Base-by-base conservation (phyloP, 2,113 vertebrate species). In the Anas platyrhynchos region DNA sequence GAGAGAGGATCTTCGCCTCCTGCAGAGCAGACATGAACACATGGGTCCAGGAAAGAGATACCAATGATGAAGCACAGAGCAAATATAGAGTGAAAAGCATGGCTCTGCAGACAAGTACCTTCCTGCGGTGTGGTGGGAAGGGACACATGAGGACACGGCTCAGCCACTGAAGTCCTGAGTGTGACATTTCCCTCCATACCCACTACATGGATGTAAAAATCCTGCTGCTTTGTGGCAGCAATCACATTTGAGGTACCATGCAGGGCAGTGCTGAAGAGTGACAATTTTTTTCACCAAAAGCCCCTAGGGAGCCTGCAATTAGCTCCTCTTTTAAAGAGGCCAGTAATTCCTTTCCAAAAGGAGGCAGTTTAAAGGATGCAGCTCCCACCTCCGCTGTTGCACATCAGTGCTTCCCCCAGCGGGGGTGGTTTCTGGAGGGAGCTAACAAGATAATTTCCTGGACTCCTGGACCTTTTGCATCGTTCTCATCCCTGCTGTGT, bases 71-170 rank as follows among this genome's bases (percentile, higher is more conserved):
- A 83, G 54, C 8, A 7, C 3, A 41, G 48, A 14, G 68, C 23
- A 78, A 93, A 61, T 7, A 18, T 0, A 0, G 48, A 69, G 29
- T 20, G 36, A 79, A 74, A 32, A 76, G 12, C 54, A 22, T 17
- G 17, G 27, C 9, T 58, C 58, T 34, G 43, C 54, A 62, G 50
- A 50, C 52, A 12, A 1, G 2, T 36, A 9, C 48, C 74, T 79
- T 87, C 76, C 82, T 56, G 50, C 32, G 82, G 25, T 14, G 3
- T 0, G 2, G 23, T 54, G 68, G 69, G 56, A 81, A 86, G 68
- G 58, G 32, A 29, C 32, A 22, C 1, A 0, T 13, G 65, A 88
- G 29, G 48, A 58, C n/a, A 48, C 0, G 0, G 55, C 38, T 83
- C 17, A 50, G n/a, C 54, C 43, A 71, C 29, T 0, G 2, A 46